Evolutionary conservation across 1,140 invertebrate genomes (phyloP).

Genomic region (Penaeus indicus): DNA sequence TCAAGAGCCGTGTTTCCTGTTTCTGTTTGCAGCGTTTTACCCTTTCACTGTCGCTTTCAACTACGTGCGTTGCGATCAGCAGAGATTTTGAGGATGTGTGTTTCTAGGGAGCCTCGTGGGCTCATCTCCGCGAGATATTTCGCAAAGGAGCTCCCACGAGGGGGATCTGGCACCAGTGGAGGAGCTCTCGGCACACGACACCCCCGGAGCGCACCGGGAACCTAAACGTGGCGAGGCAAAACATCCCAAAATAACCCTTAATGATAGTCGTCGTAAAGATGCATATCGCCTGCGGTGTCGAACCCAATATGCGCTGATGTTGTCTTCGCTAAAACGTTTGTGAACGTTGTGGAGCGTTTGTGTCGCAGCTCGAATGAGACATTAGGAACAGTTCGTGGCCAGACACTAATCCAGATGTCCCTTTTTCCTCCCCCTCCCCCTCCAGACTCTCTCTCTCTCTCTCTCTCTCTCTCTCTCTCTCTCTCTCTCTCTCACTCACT

Average conservation of each 20-base stretch:
- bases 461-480: conserved; percentile 53
- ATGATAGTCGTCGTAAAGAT: conserved; percentile 26
- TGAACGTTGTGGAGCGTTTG: conserved; percentile 34
- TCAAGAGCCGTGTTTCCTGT: neutral
- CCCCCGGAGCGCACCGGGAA: conserved; percentile 25
- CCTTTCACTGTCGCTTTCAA: no score
- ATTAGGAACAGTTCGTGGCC: conserved; percentile 49
- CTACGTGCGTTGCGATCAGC: no score
- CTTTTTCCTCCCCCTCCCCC: neutral
- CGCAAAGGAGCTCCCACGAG: neutral
- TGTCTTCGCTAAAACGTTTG: conserved; percentile 17
- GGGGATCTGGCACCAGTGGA: conserved; percentile 38
- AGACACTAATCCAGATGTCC: conserved; percentile 54
- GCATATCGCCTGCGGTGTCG: neutral
- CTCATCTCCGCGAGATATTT: no score
- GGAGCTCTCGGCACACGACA: conserved; percentile 53
- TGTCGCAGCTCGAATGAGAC: conserved; percentile 49
- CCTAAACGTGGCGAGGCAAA: conserved; percentile 12
- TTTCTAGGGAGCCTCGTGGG: no score
- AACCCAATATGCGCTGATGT: conserved; percentile 31
- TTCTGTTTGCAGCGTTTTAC: no score
- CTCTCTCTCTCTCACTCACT: conserved; percentile 46
- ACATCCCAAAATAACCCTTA: conserved; percentile 44
- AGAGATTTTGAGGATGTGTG: no score
- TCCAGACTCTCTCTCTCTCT: conserved; percentile 38